A percentile compares a stretch with the other conserved stretches of the same genome.
Conservation (phyloP, 2,797 vertebrate genomes). For the Borostomias antarcticus region DNA sequence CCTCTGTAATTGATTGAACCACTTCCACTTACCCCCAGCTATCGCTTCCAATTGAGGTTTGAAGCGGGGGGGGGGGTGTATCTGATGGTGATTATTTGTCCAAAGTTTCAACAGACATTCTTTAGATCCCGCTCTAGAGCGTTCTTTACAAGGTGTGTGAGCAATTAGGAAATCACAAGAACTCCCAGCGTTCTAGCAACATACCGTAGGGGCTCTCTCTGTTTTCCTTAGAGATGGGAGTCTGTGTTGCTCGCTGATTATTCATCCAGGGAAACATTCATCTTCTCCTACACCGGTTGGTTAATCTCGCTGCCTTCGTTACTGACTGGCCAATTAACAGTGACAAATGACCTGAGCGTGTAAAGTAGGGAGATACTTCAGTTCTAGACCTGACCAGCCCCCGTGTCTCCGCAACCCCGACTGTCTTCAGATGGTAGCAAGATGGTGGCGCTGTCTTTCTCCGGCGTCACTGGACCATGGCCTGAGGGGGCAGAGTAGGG, state of each 20-base stretch:
- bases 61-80: neutral
- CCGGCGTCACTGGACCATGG: constrained; percentile 43
- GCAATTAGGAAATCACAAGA: constrained; percentile 55
- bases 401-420: constrained; percentile 25
- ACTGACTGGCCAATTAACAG: constrained; percentile 64
- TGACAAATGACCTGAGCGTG: constrained; percentile 52
- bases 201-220: constrained; percentile 21
- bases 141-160: constrained; percentile 53
- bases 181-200: constrained; percentile 49
- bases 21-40: constrained; percentile 64
- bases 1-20: constrained; percentile 65
- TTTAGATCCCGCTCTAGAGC: constrained; percentile 65
- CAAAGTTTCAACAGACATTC: constrained; percentile 51
- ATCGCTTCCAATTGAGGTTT: constrained; percentile 54
- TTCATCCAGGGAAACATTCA: constrained; percentile 38
- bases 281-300: constrained; percentile 51
- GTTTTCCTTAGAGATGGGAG: constrained; percentile 41
- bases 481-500: constrained; percentile 53
- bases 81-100: constrained; percentile 51
- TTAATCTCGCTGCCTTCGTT: constrained; percentile 54
- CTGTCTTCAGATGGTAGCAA: constrained; percentile 45
- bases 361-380: constrained; percentile 29
- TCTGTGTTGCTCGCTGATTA: constrained; percentile 32
- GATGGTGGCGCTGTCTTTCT: constrained; percentile 45
- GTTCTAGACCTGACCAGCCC: constrained; percentile 22